These are phyloP conservation scores for Trematomus loennbergii DNA, from an alignment of 2,113 vertebrate species.

Conservation along the genomic window DNA sequence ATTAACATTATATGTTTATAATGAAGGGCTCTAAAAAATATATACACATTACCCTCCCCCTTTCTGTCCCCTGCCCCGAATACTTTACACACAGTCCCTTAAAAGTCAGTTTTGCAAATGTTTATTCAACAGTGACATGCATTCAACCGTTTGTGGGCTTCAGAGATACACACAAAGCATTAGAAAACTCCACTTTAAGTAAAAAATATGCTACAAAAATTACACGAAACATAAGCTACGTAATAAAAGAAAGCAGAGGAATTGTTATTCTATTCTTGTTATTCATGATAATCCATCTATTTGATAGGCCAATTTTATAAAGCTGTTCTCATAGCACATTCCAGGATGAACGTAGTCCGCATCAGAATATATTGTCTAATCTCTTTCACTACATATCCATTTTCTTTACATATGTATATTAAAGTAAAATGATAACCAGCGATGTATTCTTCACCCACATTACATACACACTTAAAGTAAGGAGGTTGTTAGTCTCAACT, in stretches of 20 bases:
- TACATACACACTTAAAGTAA: slow-evolving; percentile 24
- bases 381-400: neutral
- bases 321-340: neutral
- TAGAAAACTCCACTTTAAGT: neutral
- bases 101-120: neutral
- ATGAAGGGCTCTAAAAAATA: no score
- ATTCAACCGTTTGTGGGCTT: neutral
- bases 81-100: neutral
- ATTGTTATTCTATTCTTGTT: neutral
- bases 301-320: neutral
- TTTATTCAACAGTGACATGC: neutral
- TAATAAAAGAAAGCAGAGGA: neutral
- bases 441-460: neutral
- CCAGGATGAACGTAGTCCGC: neutral
- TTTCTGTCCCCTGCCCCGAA: neutral
- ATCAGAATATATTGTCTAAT: neutral
- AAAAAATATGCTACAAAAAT: neutral
- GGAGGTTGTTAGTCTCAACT: slow-evolving; percentile 40
- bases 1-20: no score
- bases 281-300: neutral
- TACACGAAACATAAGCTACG: neutral
- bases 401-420: neutral
- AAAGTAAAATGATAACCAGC: neutral
- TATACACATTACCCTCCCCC: no score
- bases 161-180: neutral